These are phyloP conservation scores for Nothocercus nigrocapillus DNA, from an alignment of 2,113 vertebrate genomes.

Conservation along the genomic window DNA sequence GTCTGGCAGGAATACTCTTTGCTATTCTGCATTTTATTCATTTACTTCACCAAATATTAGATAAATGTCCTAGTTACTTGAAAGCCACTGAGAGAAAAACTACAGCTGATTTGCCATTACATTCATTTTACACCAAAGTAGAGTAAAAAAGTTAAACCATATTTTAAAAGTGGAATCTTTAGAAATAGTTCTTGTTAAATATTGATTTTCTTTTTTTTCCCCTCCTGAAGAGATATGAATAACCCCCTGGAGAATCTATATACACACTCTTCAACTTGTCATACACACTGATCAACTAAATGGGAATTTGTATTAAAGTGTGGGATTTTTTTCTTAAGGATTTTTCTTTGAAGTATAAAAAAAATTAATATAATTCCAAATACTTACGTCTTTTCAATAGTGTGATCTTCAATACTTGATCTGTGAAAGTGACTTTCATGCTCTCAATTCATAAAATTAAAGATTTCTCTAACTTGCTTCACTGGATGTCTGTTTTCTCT, in stretches of 20 bases:
- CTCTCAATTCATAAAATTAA: slow-evolving; percentile 38
- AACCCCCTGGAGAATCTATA: not conserved
- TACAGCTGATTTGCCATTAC: not conserved
- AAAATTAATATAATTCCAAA: not conserved
- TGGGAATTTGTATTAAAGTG: not conserved
- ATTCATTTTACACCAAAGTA: not conserved
- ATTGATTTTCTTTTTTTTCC: not conserved
- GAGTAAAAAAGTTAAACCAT: not conserved
- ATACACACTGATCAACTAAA: not conserved
- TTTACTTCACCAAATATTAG: not conserved
- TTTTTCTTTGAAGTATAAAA: not conserved
- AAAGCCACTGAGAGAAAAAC: not conserved
- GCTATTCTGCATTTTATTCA: not conserved
- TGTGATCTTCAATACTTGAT: not conserved
- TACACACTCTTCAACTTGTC: not conserved
- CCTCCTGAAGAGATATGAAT: not conserved
- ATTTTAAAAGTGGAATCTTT: too few species aligned
- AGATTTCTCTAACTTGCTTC: slow-evolving; percentile 25
- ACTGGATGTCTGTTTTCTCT: slow-evolving; percentile 63
- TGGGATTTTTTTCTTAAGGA: not conserved
- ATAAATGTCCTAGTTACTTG: not conserved
- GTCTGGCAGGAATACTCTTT: not conserved
- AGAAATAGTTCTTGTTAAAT: not conserved
- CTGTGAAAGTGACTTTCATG: slow-evolving; percentile 16
- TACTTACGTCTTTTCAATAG: not conserved